These are phyloP conservation scores for Philereme vetulata DNA, from an alignment of 2,888 invertebrate species.

Conservation along the genomic window DNA sequence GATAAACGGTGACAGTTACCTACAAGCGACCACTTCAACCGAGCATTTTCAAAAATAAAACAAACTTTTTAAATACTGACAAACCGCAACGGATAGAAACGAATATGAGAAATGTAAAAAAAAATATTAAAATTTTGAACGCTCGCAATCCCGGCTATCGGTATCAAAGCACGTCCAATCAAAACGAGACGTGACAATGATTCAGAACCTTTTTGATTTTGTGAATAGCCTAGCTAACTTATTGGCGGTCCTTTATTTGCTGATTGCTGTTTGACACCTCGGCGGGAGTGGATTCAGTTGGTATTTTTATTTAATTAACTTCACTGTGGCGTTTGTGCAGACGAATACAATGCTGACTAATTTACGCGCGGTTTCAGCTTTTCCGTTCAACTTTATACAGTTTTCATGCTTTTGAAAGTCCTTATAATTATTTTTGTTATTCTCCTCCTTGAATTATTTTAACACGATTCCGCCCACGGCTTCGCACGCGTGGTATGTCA, in stretches of 20 bases:
- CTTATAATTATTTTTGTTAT: slow-evolving; percentile 49
- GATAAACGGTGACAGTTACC: slow-evolving; percentile 53
- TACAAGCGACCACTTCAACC: slow-evolving; percentile 50
- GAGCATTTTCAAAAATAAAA: slow-evolving; percentile 64
- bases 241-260: slow-evolving; percentile 79
- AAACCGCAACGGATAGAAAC: slow-evolving; percentile 74
- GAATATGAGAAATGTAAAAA: slow-evolving; percentile 71
- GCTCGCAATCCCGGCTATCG: slow-evolving; percentile 79
- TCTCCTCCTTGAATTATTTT: slow-evolving; percentile 26
- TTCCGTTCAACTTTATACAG: slow-evolving; percentile 58
- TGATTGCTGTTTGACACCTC: slow-evolving; percentile 79
- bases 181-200: slow-evolving; percentile 82
- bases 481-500: too few species aligned
- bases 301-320: slow-evolving; percentile 61
- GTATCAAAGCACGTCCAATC: slow-evolving; percentile 83
- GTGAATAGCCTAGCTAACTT: slow-evolving; percentile 78
- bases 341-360: slow-evolving; percentile 72
- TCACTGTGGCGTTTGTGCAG: slow-evolving; percentile 32
- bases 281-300: slow-evolving; percentile 64
- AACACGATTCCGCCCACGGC: too few species aligned
- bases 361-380: slow-evolving; percentile 66
- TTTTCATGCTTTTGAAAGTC: slow-evolving; percentile 48
- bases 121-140: slow-evolving; percentile 78
- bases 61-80: slow-evolving; percentile 71
- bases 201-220: slow-evolving; percentile 77